A percentile compares a stretch with the other conserved stretches of the same genome.
Conservation (phyloP, 1,140 invertebrate species). For the Chelonus insularis region DNA sequence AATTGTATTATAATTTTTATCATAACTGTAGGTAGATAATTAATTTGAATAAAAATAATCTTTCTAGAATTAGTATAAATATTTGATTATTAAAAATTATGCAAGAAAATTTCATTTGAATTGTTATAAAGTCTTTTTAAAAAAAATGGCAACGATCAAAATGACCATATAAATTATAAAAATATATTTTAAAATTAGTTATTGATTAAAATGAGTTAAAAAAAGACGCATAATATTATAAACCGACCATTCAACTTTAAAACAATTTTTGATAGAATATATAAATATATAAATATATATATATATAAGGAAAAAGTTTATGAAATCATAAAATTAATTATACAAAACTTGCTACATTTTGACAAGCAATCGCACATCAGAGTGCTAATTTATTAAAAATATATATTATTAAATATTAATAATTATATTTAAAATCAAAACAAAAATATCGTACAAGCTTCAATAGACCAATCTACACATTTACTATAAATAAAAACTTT, state of each 20-base stretch:
- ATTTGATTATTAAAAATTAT: too few relatives aligned
- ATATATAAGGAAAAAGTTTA: too few relatives aligned
- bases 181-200: background rate
- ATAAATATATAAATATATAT: too few relatives aligned
- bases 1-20: background rate
- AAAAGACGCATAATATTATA: conserved; percentile 4
- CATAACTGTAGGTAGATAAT: too few relatives aligned
- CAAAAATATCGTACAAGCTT: conserved; percentile 29
- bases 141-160: background rate
- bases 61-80: too few relatives aligned
- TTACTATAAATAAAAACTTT: background rate
- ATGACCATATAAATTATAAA: conserved; percentile 5
- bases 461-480: conserved; percentile 29
- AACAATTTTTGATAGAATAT: conserved; percentile 28
- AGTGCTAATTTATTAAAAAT: conserved; percentile 22
- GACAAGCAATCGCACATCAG: conserved; percentile 1
- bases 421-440: conserved; percentile 12
- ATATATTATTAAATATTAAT: too few relatives aligned
- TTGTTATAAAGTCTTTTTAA: too few relatives aligned
- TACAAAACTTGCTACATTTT: too few relatives aligned
- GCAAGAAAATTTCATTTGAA: too few relatives aligned
- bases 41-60: too few relatives aligned
- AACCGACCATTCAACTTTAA: conserved; percentile 29
- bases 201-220: background rate
- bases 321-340: too few relatives aligned